Base-by-base conservation (phyloP, 2,797 vertebrate genomes). In the Tapirus indicus region DNA sequence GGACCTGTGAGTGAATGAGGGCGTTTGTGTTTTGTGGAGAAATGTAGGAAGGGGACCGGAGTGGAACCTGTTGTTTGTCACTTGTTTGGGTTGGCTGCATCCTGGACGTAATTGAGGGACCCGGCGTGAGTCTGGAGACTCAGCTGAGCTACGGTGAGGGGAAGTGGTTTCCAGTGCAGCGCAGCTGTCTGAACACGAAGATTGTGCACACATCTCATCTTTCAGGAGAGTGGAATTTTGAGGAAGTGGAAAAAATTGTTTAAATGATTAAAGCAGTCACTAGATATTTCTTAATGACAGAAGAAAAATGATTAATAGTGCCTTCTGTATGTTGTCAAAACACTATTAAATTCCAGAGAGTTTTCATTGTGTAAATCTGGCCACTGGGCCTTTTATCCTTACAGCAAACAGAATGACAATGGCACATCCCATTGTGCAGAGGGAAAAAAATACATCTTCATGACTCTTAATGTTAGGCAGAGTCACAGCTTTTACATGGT, bases 1-100 rank as follows among this genome's bases (percentile, higher is more conserved):
- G 49, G 94, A 95, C 93, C 94, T 97, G 91, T 97, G 95, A 97
- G 96, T 97, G 97, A 93, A 93, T 23, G 41, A 56, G 52, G 60
- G 82, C 29, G 90, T 92, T 60, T 92, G 27, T 47, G 47, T 94
- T 92, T 60, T 54, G 25, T n/a, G 80, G 52, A 54, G 62, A 88
- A 68, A 27, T 32, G 49, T 44, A 82, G 74, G 88, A 20, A 77
- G 52, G 27, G 85, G n/a, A 74, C n/a, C 74, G 3, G 35, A 92
- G 62, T 27, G 64, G 82, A 80, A 97, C 97, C 95, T 97, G 95
- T 95, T 89, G 92, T 97, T 93, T 58, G 87, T 69, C 58, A 35
- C 80, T 64, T 71, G 84, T 72, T 62, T 35, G 84, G 62, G 93
- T 35, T 78, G 92, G 69, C 74, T 27, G 72, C 69, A 7, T 91